A percentile compares a stretch with the other conserved stretches of the same genome.
Evolutionary conservation across 2,797 vertebrate genomes (phyloP).

Genomic region (Ctenosaura bakeri): DNA sequence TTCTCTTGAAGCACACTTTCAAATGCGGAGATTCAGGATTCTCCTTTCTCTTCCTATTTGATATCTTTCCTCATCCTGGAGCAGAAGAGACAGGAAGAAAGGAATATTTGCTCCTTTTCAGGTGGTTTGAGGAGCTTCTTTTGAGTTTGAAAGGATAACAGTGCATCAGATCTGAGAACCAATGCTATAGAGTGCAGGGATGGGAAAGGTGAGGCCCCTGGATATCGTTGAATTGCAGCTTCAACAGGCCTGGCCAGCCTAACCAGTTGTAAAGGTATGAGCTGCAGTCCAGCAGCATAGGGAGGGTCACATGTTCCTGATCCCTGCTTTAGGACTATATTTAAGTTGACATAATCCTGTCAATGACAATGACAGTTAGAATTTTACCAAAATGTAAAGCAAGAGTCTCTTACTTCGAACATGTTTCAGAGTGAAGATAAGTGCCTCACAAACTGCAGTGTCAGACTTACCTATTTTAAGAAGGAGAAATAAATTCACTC

Average conservation of each 20-base stretch:
- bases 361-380: not conserved
- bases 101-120: not conserved
- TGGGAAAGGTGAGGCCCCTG: no score
- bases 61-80: no score
- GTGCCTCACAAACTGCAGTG: no score
- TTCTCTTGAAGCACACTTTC: no score
- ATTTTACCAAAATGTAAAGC: not conserved
- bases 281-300: no score
- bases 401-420: not conserved
- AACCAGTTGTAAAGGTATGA: no score
- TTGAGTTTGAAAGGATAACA: not conserved
- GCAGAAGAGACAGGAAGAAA: no score
- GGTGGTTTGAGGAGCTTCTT: not conserved
- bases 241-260: no score
- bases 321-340: not conserved
- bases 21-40: no score
- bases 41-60: no score
- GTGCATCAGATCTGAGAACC: not conserved
- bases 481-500: not conserved
- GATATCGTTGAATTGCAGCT: no score
- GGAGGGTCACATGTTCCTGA: no score
- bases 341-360: not conserved
- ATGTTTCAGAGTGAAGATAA: not conserved
- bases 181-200: not conserved
- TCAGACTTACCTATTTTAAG: not conserved